Evolutionary conservation across 2,113 vertebrate genomes (phyloP).

Genomic region (Tragelaphus buxtoni): DNA sequence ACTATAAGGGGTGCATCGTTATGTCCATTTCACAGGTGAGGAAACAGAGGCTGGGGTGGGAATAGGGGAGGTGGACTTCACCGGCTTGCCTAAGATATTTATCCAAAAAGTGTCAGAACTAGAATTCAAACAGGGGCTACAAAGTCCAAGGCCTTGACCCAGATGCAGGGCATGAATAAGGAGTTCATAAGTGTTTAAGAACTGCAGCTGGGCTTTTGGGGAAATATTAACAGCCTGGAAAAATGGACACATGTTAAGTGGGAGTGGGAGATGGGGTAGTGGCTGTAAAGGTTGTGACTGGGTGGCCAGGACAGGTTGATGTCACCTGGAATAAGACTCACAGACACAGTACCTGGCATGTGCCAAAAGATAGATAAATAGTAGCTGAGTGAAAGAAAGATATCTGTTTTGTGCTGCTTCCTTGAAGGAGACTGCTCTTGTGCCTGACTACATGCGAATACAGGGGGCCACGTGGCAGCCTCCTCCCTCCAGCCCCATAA

Average conservation of each 20-base stretch:
- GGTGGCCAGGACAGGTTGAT: not conserved
- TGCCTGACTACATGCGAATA: fast-evolving
- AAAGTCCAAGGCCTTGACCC: not conserved
- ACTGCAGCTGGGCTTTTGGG: not conserved
- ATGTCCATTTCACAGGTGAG: not conserved
- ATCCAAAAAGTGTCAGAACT: not conserved
- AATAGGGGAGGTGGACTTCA: fast-evolving
- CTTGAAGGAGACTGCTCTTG: not conserved
- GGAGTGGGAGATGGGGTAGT: not conserved
- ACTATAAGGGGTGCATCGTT: not conserved
- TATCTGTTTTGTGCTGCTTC: not conserved
- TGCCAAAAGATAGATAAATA: not conserved
- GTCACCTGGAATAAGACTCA: not conserved
- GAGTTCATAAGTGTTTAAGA: not conserved
- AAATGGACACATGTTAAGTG: not conserved
- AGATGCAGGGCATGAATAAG: not conserved
- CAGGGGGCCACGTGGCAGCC: not conserved
- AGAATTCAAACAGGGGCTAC: not conserved
- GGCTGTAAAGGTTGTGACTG: not conserved
- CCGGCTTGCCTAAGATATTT: not conserved
- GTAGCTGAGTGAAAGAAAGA: not conserved
- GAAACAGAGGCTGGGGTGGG: not conserved
- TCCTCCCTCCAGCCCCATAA: not conserved
- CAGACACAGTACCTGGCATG: not conserved
- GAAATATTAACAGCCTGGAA: not conserved